Evolutionary conservation across 2,797 vertebrate genomes (phyloP), one percentile per base, ranked within the genome.

Genomic region (Sebastes diploproa): DNA sequence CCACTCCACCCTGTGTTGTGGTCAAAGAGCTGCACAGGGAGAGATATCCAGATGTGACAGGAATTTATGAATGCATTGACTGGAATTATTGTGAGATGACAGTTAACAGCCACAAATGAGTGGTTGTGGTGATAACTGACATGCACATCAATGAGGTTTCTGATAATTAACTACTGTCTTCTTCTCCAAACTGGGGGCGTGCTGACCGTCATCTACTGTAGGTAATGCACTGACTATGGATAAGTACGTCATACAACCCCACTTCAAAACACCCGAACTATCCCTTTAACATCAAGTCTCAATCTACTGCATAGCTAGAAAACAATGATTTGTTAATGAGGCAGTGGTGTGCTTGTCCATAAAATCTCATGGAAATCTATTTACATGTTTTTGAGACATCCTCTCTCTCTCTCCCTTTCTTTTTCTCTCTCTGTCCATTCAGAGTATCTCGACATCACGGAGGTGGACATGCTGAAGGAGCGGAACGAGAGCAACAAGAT

Each of bases 371-470:
- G 16, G 3, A 52, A 52, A 52, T 52, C 13, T 13, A 25, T 56
- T 2, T 56, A 56, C 54, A 25, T 56, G 54, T 52, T 52, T 52
- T n/a, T 52, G 50, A 52, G 4, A 52, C 50, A 20, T n/a, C 20
- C 6, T 18, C 1, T 46, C 42, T 46, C 42, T 55, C 6, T 32
- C 11, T 42, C 4, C 56, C 10, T 22, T 3, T 65, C 1, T 70
- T 13, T 63, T 5, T n/a, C 12, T 58, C 52, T 46, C 18, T 42
- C 10, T 64, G 7, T 68, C 10, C 16, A 7, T 20, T 18, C 88
- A 99, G 98, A 97, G 42, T 97, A 88, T 84, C 92, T 99, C 56
- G 95, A 94, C 82, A 95, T 98, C 83, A 84, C 46, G 6, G 80
- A 85, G 0, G 88, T 99, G 64, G 83, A 98, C 81, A 89, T 98